These are phyloP conservation scores for Anastatus disparis DNA, from an alignment of 1,140 invertebrate genomes.

Conservation along the genomic window DNA sequence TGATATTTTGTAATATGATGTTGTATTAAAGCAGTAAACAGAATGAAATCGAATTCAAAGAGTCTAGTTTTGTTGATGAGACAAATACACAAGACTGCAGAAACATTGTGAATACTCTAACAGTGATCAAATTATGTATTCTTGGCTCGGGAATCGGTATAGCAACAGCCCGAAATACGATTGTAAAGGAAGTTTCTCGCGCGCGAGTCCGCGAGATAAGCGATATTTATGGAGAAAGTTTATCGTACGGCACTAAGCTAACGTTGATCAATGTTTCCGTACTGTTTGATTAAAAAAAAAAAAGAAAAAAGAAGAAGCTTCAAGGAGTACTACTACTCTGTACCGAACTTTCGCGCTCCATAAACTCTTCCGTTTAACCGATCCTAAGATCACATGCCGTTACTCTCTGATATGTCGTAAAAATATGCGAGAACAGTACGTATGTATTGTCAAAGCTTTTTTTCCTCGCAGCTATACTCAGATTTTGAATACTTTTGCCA, in stretches of 20 bases:
- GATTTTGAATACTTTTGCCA: too few species aligned
- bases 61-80: too few species aligned
- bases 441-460: too few species aligned
- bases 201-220: constrained; percentile 32
- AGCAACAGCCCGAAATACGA: not conserved
- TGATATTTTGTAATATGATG: too few species aligned
- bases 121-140: constrained; percentile 11
- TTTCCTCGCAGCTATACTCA: too few species aligned
- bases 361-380: constrained; percentile 40
- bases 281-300: constrained; percentile 46
- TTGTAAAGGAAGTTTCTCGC: constrained; percentile 9
- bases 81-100: too few species aligned
- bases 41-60: too few species aligned
- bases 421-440: too few species aligned
- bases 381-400: not conserved
- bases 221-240: constrained; percentile 45
- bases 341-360: constrained; percentile 43
- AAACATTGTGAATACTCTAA: too few species aligned
- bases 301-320: too few species aligned
- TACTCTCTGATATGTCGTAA: not conserved
- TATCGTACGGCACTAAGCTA: constrained; percentile 36
- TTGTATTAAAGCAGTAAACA: too few species aligned
- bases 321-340: too few species aligned
- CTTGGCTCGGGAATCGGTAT: constrained; percentile 29
- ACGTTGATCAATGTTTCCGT: constrained; percentile 44